Evolutionary conservation across 2,113 vertebrate species (phyloP).

Genomic region (Campylorhamphus procurvoides): DNA sequence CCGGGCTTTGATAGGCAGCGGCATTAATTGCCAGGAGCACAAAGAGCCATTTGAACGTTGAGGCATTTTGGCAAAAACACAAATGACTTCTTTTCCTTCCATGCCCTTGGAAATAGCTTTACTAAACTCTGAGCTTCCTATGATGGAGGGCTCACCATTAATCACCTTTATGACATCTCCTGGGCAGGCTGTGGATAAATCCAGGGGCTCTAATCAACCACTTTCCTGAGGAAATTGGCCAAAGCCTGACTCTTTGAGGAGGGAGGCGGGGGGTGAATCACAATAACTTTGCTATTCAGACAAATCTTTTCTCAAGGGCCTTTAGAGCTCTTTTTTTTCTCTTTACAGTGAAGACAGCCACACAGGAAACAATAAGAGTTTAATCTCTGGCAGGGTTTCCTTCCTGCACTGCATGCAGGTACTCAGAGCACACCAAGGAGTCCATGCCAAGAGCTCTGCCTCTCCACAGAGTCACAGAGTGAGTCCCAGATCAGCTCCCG

Average conservation of each 20-base stretch:
- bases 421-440: conserved; percentile 73
- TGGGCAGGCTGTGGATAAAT: conserved; percentile 74
- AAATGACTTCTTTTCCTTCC: conserved; percentile 69
- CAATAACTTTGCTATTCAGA: conserved; percentile 77
- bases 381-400: conserved; percentile 87
- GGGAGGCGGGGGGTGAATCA: conserved; percentile 71
- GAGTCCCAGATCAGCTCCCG: too few species aligned
- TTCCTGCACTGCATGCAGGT: conserved; percentile 80
- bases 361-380: conserved; percentile 87
- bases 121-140: conserved; percentile 76
- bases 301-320: conserved; percentile 83
- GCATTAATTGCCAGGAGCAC: conserved; percentile 71
- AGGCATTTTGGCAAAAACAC: conserved; percentile 72
- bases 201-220: conserved; percentile 76
- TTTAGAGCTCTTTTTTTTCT: conserved; percentile 29
- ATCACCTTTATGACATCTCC: conserved; percentile 81
- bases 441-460: conserved; percentile 66
- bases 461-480: neutral
- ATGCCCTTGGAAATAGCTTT: conserved; percentile 77
- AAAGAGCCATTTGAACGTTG: conserved; percentile 75
- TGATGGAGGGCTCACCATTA: conserved; percentile 73
- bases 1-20: conserved; percentile 53
- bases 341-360: conserved; percentile 74
- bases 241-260: conserved; percentile 71
- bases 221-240: conserved; percentile 86